Conservation (phyloP, 2,113 vertebrate genomes). For the Tyto alba region DNA sequence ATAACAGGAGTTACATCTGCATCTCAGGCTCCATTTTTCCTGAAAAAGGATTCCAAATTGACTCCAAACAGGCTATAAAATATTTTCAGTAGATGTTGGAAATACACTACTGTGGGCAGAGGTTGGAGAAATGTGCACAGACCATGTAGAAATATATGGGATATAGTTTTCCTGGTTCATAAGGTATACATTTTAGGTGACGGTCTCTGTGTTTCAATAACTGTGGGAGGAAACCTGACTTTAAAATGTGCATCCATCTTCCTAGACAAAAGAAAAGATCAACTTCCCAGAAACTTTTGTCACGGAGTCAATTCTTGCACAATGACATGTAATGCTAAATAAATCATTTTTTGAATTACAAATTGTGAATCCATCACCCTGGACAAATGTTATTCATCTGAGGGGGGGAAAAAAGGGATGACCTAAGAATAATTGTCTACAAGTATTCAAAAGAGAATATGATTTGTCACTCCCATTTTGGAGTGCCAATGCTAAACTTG, state of each 20-base stretch:
- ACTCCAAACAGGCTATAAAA: neutral
- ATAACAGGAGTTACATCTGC: neutral
- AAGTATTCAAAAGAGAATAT: neutral
- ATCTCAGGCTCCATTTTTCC: neutral
- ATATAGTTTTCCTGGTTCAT: neutral
- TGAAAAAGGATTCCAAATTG: neutral
- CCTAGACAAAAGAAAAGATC: conserved; percentile 27
- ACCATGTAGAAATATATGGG: neutral
- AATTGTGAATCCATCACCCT: neutral
- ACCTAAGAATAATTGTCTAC: conserved; percentile 11
- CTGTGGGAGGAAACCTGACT: neutral
- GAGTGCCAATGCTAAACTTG: neutral
- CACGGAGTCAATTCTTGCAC: neutral
- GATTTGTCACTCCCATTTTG: conserved; percentile 1
- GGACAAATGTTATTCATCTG: conserved; percentile 11
- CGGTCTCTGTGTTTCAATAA: neutral
- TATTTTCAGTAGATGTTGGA: neutral
- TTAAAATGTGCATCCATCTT: conserved; percentile 25
- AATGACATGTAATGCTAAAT: conserved; percentile 31
- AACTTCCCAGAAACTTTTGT: conserved; percentile 47
- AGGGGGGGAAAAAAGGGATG: neutral
- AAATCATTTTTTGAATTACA: conserved; percentile 46
- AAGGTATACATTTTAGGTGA: neutral
- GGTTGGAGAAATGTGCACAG: neutral
- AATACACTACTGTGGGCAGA: neutral